Evolutionary conservation across 2,888 invertebrate species (phyloP).

Genomic region (Drosophila meridiana): DNA sequence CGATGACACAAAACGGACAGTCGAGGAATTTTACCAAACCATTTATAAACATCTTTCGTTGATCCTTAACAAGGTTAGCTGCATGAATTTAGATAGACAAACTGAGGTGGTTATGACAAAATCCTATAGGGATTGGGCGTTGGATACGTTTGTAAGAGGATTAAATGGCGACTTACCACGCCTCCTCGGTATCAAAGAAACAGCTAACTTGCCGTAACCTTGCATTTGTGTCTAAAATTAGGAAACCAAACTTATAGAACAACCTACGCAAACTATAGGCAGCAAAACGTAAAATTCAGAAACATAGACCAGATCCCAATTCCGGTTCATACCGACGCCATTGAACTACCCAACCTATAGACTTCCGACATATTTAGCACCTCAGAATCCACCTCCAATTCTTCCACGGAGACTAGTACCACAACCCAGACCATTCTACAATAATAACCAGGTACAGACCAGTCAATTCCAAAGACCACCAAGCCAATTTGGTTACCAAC

Average conservation of each 20-base stretch:
- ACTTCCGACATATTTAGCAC: too few species aligned
- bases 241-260: neutral
- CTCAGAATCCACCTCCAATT: too few species aligned
- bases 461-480: neutral
- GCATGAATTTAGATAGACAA: too few species aligned
- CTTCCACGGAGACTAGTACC: neutral
- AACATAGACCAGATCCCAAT: neutral
- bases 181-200: neutral
- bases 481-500: neutral
- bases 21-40: too few species aligned
- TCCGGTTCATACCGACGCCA: neutral
- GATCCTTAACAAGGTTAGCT: too few species aligned
- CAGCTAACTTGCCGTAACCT: neutral
- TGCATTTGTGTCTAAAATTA: neutral
- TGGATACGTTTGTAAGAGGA: neutral
- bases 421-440: slow-evolving; percentile 1
- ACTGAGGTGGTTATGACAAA: too few species aligned
- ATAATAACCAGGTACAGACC: neutral
- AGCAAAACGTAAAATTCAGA: neutral
- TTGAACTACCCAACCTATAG: neutral
- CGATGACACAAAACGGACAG: too few species aligned
- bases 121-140: neutral
- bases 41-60: too few species aligned
- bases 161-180: neutral
- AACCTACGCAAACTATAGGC: too few species aligned